phyloP scores from a whole-genome alignment of 2,113 vertebrate genomes.

The Silurus meridionalis region DNA sequence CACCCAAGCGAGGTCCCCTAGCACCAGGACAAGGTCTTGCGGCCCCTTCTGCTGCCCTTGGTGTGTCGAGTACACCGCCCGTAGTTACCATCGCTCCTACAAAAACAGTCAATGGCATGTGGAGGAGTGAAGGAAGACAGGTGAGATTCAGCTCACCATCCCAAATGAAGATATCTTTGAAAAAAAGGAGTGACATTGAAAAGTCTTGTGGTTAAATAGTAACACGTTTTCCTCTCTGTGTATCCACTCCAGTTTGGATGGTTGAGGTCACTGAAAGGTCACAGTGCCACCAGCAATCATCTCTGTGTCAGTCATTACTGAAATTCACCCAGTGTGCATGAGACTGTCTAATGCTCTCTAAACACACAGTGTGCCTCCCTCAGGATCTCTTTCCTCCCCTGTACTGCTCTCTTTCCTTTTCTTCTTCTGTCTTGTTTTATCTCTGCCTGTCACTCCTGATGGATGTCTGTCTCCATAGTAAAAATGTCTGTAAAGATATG shows the following conservation, averaged over 20 bases:
- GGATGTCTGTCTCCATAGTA: neutral
- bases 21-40: slow-evolving; percentile 78
- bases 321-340: slow-evolving; percentile 56
- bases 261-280: slow-evolving; percentile 19
- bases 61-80: slow-evolving; percentile 82
- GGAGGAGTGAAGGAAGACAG: slow-evolving; percentile 89
- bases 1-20: slow-evolving; percentile 86
- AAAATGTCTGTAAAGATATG: neutral
- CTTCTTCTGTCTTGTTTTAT: neutral
- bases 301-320: slow-evolving; percentile 51
- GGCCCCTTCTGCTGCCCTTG: slow-evolving; percentile 73
- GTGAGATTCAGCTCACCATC: slow-evolving; percentile 59
- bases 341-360: slow-evolving; percentile 49
- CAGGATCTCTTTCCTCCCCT: slow-evolving; percentile 49
- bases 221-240: slow-evolving; percentile 10
- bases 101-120: slow-evolving; percentile 89
- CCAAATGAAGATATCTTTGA: neutral
- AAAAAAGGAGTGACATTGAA: neutral
- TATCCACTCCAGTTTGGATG: neutral
- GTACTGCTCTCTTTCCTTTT: neutral
- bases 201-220: neutral
- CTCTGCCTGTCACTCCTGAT: neutral
- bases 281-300: slow-evolving; percentile 25
- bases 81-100: slow-evolving; percentile 95
- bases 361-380: slow-evolving; percentile 15